phyloP scores from a whole-genome alignment of 1,140 invertebrate species.

The Batillaria attramentaria region DNA sequence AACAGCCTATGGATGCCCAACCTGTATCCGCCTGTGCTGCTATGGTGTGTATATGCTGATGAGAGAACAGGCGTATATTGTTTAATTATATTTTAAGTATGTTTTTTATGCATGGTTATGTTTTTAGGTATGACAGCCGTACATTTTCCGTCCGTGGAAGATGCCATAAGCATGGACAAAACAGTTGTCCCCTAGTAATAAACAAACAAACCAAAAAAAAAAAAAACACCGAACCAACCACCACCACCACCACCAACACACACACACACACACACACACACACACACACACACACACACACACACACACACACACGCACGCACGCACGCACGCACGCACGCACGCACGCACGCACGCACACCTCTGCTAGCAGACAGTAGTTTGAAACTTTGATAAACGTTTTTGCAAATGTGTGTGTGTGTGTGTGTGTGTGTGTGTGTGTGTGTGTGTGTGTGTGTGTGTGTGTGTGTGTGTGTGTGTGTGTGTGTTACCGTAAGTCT shows the following conservation, averaged over 20 bases:
- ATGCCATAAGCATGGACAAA: neutral
- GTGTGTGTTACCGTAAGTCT: too few relatives aligned
- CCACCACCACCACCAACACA: too few relatives aligned
- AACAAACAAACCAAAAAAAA: neutral
- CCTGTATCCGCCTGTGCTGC: neutral
- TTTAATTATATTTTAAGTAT: neutral
- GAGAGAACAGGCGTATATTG: neutral
- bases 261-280: conserved; percentile 3
- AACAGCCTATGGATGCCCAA: neutral
- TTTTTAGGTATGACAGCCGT: too few relatives aligned
- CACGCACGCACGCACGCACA: neutral
- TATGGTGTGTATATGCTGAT: neutral
- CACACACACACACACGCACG: conserved; percentile 1
- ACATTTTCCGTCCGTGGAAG: too few relatives aligned
- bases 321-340: neutral
- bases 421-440: neutral
- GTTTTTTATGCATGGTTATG: too few relatives aligned
- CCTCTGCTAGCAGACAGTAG: neutral
- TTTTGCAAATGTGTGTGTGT: neutral
- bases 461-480: neutral
- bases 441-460: neutral
- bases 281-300: neutral
- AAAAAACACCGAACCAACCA: neutral
- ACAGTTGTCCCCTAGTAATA: neutral
- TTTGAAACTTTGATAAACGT: neutral